Evolutionary conservation across 2,888 invertebrate species (phyloP).

Genomic region (Barypeithes pellucidus): DNA sequence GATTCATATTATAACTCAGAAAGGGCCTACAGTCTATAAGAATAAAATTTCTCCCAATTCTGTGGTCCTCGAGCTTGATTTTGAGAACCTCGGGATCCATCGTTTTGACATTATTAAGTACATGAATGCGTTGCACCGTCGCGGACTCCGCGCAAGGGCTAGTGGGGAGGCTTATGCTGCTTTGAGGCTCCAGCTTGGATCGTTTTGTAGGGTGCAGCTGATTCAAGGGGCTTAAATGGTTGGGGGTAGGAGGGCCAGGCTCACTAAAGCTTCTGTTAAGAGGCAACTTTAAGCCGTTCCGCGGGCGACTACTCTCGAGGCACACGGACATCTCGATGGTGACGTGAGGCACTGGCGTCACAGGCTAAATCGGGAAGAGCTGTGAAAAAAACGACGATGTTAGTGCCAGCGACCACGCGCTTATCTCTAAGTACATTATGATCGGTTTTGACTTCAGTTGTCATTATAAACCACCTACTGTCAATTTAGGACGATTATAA

Average conservation of each 20-base stretch:
- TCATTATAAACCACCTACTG: too few relatives aligned
- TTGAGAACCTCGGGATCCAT: constrained; percentile 73
- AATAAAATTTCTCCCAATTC: constrained; percentile 68
- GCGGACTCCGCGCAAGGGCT: constrained; percentile 75
- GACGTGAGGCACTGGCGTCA: constrained; percentile 61
- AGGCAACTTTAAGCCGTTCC: constrained; percentile 74
- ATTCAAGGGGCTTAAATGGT: constrained; percentile 58
- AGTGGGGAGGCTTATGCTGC: constrained; percentile 69
- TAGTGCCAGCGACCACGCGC: constrained; percentile 61
- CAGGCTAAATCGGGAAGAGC: constrained; percentile 70
- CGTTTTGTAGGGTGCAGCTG: constrained; percentile 63
- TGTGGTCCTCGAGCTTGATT: constrained; percentile 67
- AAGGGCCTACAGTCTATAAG: constrained; percentile 81
- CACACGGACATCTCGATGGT: constrained; percentile 72
- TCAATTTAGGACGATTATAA: too few relatives aligned
- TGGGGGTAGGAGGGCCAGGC: constrained; percentile 71
- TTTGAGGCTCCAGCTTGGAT: constrained; percentile 73
- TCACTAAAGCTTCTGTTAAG: constrained; percentile 75
- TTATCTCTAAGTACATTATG: constrained; percentile 17
- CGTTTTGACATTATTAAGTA: constrained; percentile 72
- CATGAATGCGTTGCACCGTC: constrained; percentile 72
- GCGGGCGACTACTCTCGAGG: constrained; percentile 72
- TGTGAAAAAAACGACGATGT: constrained; percentile 62
- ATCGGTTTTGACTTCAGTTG: constrained; percentile 3
- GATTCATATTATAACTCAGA: constrained; percentile 80